Percentiles rank a stretch among this genome's conserved stretches.
Conservation (phyloP, 2,797 vertebrate species). For the Kryptopterus vitreolus region DNA sequence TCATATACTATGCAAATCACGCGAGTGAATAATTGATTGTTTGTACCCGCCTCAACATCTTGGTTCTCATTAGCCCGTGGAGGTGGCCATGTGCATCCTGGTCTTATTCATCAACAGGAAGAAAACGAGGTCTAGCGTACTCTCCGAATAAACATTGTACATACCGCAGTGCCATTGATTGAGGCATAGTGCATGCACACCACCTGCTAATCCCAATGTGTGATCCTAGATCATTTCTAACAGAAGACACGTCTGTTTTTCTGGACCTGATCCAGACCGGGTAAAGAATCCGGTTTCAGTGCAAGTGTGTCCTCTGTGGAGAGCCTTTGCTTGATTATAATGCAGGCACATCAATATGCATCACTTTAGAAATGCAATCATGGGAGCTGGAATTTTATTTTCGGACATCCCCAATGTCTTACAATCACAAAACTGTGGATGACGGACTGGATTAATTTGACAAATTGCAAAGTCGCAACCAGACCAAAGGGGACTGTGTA, state of each 20-base stretch:
- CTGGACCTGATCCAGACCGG: background rate
- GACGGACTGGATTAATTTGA: background rate
- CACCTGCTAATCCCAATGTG: slow-evolving; percentile 11
- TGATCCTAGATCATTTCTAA: slow-evolving; percentile 5
- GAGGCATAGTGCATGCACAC: background rate
- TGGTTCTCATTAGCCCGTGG: background rate
- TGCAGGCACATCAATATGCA: background rate
- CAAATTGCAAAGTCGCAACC: background rate
- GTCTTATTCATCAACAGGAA: background rate
- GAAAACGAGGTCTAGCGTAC: background rate
- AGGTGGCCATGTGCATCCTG: background rate
- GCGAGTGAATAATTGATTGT: background rate
- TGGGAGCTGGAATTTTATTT: background rate
- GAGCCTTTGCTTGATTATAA: background rate
- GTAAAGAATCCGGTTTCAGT: background rate
- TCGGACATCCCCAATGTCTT: background rate
- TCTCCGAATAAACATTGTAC: slow-evolving; percentile 20
- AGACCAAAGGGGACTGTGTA: background rate
- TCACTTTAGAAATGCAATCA: background rate
- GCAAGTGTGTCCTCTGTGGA: background rate
- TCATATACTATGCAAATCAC: background rate
- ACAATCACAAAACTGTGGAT: background rate
- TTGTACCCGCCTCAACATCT: background rate
- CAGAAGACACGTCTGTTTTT: slow-evolving; percentile 5
- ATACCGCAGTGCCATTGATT: background rate